Base-by-base conservation (phyloP, 2,888 invertebrate genomes). In the Melanchra persicariae region DNA sequence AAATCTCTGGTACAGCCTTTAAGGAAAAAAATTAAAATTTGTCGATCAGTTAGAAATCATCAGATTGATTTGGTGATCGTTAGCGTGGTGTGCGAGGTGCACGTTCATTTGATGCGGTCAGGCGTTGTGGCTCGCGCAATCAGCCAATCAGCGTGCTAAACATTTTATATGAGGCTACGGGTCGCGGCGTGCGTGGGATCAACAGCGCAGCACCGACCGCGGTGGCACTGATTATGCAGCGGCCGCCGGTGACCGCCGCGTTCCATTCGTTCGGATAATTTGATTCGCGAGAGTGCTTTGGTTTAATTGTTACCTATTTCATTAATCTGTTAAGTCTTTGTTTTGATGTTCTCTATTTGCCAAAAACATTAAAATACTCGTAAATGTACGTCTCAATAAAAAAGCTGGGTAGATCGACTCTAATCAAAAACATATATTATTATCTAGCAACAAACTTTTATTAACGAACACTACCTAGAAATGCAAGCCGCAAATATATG, bases 131-230 rank as follows among this genome's bases (percentile, higher is more conserved):
- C 58, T 59, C 63, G 60, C 63, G 67, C 73, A 73, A 72, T 73
- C 74, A 69, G 70, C 70, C 84, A 76, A 81, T 79, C 84, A 81
- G 69, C 15, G 54, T 52, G 45, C 74, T 65, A 73, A 81, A 78
- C 61, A 78, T 77, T 84, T 83, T 47, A 72, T 62, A 62, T 55
- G 40, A 61, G 62, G 49, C 61, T 61, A 63, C n/a, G 34, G 22
- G n/a, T 5, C 34, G 34, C 34, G 12, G 40, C 52, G 24, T 47
- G 58, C 40, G 43, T 34, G 58, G 70, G 49, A 65, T 74, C 62
- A 47, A 63, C 49, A 51, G 68, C 55, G 60, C 30, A 4, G 40
- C 37, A 10, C 37, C 40, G 51, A 45, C 2, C 19, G 82, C 47
- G 82, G 69, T 73, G 66, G 37, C 55, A 26, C 60, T 74, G 19